Conservation (phyloP, 2,113 vertebrate genomes). For the Camelus bactrianus region DNA sequence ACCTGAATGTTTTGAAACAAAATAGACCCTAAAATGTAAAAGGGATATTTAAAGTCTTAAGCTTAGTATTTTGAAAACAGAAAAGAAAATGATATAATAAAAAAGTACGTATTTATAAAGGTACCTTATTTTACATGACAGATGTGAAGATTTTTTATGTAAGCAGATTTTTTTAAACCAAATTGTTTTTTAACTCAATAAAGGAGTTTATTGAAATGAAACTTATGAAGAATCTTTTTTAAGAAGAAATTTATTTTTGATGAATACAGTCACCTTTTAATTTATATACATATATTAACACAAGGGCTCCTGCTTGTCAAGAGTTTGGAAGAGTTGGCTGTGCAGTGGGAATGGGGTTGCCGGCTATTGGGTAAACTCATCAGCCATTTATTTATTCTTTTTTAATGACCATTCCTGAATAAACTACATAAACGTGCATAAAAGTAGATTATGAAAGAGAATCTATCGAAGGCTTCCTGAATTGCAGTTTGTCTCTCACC, state of each 20-base stretch:
- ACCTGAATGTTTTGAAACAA: conserved; percentile 74
- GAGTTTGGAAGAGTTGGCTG: neutral
- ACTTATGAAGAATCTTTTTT: neutral
- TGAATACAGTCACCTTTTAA: neutral
- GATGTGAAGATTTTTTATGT: conserved; percentile 50
- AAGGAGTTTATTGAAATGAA: conserved; percentile 34
- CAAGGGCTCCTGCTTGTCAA: neutral
- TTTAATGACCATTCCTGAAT: neutral
- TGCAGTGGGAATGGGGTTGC: neutral
- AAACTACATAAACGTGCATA: neutral
- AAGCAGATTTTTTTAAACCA: neutral
- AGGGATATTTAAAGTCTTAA: conserved; percentile 62
- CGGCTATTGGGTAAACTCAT: neutral
- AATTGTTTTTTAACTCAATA: conserved; percentile 15
- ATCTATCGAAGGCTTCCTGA: neutral
- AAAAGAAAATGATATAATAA: conserved; percentile 53
- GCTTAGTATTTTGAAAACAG: conserved; percentile 66
- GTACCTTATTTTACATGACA: neutral
- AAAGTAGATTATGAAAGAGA: neutral
- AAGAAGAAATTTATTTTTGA: neutral
- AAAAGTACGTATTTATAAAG: conserved; percentile 39
- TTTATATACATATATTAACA: neutral
- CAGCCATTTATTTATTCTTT: neutral
- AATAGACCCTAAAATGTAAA: conserved; percentile 66
- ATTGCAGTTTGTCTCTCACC: neutral